A percentile compares a stretch with the other conserved stretches of the same genome.
Conservation (phyloP, 2,113 vertebrate genomes). For the Epinephelus cyanopodus region DNA sequence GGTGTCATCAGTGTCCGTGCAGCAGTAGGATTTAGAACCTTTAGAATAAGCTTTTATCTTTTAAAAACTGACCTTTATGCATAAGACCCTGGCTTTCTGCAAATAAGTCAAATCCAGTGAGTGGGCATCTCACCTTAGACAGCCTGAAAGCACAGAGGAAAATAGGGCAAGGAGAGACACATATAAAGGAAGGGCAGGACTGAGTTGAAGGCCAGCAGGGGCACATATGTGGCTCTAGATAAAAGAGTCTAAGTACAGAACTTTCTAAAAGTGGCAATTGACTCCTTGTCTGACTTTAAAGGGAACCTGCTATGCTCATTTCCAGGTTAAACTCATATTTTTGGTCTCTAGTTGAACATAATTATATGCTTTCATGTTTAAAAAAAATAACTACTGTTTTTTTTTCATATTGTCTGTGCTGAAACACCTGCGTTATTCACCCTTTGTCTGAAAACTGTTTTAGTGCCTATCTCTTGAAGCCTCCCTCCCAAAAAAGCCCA, state of each 20-base stretch:
- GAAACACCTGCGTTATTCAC: no score
- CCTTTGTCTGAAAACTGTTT: no score
- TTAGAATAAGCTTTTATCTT: conserved; percentile 15
- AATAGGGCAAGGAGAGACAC: conserved; percentile 29
- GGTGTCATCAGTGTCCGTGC: conserved; percentile 66
- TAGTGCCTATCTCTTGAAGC: no score
- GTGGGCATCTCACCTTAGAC: not conserved
- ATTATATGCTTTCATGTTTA: no score
- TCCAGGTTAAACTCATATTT: no score
- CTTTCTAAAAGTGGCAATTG: not conserved
- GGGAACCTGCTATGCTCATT: no score
- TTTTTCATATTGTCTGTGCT: no score
- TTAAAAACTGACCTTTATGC: not conserved
- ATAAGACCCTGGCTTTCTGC: conserved; percentile 5
- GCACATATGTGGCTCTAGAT: not conserved
- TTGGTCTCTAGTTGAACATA: no score
- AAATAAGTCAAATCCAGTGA: not conserved
- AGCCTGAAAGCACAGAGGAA: not conserved
- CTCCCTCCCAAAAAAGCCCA: no score
- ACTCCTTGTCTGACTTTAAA: not conserved
- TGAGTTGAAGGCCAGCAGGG: not conserved
- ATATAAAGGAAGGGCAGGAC: conserved; percentile 6
- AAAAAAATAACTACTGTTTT: no score
- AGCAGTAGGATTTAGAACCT: conserved; percentile 28
- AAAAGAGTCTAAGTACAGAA: not conserved